Percentiles rank a stretch among this genome's conserved stretches.
phyloP scores from a whole-genome alignment of 1,140 invertebrate genomes.

The Penaeus indicus region DNA sequence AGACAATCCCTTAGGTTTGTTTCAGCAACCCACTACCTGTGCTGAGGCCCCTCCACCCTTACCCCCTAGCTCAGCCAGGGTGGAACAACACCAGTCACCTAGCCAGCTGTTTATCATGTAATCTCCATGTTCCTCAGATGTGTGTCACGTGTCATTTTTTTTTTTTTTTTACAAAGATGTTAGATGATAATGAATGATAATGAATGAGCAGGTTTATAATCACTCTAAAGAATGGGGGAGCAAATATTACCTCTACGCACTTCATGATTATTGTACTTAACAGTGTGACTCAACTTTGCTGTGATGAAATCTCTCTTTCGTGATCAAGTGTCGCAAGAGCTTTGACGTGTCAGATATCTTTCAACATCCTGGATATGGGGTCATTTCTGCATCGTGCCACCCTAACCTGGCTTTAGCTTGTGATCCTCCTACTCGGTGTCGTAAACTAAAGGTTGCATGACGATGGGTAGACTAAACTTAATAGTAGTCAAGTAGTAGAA shows the following conservation, averaged over 20 bases:
- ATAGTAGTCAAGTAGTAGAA: constrained; percentile 52
- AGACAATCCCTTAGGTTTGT: constrained; percentile 43
- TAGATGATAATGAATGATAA: no score
- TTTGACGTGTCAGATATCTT: constrained; percentile 5
- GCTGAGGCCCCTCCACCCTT: constrained; percentile 32
- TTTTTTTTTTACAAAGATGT: neutral
- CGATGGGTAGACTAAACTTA: constrained; percentile 49
- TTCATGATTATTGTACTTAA: no score
- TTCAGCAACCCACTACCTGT: constrained; percentile 48
- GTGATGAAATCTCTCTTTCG: constrained; percentile 32
- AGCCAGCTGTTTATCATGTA: neutral
- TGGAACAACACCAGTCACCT: neutral
- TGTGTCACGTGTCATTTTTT: neutral
- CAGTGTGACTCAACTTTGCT: constrained; percentile 1
- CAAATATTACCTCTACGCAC: no score
- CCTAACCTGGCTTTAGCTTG: constrained; percentile 61
- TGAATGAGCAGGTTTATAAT: no score
- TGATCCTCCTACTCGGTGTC: constrained; percentile 56
- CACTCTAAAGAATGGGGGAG: no score
- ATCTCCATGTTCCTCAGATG: neutral
- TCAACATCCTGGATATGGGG: neutral
- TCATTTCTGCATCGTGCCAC: constrained; percentile 55
- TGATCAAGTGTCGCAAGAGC: constrained; percentile 36
- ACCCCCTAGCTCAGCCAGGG: neutral
- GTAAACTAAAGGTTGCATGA: constrained; percentile 57